A percentile compares a stretch with the other conserved stretches of the same genome.
Conservation (phyloP, 1,140 invertebrate genomes). For the Hylaeus volcanicus region DNA sequence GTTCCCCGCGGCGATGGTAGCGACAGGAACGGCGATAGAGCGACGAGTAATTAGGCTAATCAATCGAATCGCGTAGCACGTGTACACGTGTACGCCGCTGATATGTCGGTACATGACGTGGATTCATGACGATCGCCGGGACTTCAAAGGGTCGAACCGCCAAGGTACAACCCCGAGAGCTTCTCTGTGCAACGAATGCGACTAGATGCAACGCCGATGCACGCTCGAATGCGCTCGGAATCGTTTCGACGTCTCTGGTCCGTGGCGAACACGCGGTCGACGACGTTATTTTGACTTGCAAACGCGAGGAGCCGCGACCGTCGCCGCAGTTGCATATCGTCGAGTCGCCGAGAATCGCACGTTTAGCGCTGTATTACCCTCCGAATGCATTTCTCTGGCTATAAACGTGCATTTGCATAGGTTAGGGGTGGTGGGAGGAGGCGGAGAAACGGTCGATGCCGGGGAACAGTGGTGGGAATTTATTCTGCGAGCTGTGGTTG, state of each 20-base stretch:
- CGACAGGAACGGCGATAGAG: constrained; percentile 44
- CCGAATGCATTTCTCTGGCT: too few relatives aligned
- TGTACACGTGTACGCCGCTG: constrained; percentile 34
- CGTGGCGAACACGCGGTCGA: neutral
- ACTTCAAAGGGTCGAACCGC: constrained; percentile 10
- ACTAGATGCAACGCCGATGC: neutral
- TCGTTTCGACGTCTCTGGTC: neutral
- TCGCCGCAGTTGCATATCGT: too few relatives aligned
- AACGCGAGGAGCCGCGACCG: neutral
- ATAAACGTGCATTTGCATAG: too few relatives aligned
- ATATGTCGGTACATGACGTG: constrained; percentile 31
- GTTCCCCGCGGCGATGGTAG: constrained; percentile 37
- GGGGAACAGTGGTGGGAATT: too few relatives aligned
- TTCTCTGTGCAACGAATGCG: neutral
- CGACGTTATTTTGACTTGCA: constrained; percentile 1
- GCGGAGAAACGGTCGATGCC: too few relatives aligned
- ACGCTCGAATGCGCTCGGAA: neutral
- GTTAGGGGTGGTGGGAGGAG: too few relatives aligned
- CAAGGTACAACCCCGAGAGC: neutral
- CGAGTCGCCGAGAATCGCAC: neutral
- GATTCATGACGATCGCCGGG: constrained; percentile 17
- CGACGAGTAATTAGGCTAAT: constrained; percentile 63
- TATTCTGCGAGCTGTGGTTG: too few relatives aligned
- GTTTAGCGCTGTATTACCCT: too few relatives aligned
- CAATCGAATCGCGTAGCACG: constrained; percentile 52